Conservation (phyloP, 2,888 invertebrate genomes). For the Gastracanthus pulcherrimus region DNA sequence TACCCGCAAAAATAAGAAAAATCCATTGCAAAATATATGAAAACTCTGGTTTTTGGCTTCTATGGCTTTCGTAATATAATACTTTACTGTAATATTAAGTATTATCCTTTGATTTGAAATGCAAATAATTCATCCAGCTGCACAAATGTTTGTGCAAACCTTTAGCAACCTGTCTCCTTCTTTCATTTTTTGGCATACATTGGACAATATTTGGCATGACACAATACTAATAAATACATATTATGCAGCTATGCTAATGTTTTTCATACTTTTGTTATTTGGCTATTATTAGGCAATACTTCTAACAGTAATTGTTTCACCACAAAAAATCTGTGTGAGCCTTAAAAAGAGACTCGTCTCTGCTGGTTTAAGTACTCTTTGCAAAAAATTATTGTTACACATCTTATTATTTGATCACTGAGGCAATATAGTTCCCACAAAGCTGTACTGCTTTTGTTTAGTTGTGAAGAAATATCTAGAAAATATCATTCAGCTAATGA, state of each 20-base stretch:
- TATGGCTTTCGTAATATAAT: constrained; percentile 9
- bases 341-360: constrained; percentile 14
- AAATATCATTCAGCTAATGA: constrained; percentile 30
- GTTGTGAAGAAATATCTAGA: not conserved
- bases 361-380: constrained; percentile 16
- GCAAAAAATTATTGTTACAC: constrained; percentile 37
- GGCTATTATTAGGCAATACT: constrained; percentile 51
- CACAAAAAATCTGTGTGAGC: constrained; percentile 26
- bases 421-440: constrained; percentile 29
- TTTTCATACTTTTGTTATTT: constrained; percentile 43
- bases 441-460: constrained; percentile 23
- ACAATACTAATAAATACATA: constrained; percentile 53
- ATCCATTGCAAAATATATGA: constrained; percentile 42
- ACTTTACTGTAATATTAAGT: constrained; percentile 7
- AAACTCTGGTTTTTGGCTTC: constrained; percentile 41
- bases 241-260: constrained; percentile 49
- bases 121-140: constrained; percentile 34
- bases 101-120: constrained; percentile 51
- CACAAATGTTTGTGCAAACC: constrained; percentile 26
- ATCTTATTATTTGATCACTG: constrained; percentile 36
- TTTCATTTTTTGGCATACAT: constrained; percentile 57
- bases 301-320: constrained; percentile 47
- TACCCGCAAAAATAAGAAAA: constrained; percentile 46
- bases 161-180: constrained; percentile 18
- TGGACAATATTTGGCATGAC: constrained; percentile 61